Evolutionary conservation across 1,140 invertebrate species (phyloP).

Genomic region (Meloidogyne floridensis): DNA sequence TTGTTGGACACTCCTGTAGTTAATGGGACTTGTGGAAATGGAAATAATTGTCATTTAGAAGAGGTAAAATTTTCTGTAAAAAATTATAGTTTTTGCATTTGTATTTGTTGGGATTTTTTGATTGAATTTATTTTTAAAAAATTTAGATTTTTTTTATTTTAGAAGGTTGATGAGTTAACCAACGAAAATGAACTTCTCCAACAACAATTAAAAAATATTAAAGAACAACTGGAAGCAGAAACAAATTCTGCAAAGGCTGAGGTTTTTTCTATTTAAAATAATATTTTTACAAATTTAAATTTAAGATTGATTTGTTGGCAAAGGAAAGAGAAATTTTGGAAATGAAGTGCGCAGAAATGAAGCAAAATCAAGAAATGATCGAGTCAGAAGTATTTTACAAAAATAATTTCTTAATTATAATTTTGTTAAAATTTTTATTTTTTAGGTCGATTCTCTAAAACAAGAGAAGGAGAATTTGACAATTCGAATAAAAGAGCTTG

Average conservation of each 20-base stretch:
- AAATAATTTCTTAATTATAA: not conserved
- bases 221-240: not conserved
- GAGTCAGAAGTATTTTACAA: not conserved
- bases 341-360: not conserved
- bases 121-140: not conserved
- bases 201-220: not conserved
- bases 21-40: not conserved
- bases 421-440: not conserved
- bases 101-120: no score
- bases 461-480: slow-evolving; percentile 14
- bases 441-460: slow-evolving; percentile 16
- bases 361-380: not conserved
- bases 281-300: not conserved
- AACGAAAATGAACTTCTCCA: not conserved
- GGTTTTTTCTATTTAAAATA: not conserved
- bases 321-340: slow-evolving; percentile 20
- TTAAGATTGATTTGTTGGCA: slow-evolving; percentile 7
- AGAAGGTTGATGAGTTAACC: not conserved
- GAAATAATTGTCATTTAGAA: not conserved
- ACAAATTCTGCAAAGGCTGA: slow-evolving; percentile 3
- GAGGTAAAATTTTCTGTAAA: not conserved
- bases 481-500: not conserved
- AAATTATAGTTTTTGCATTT: no score
- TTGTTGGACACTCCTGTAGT: not conserved
- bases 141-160: not conserved